phyloP scores from a whole-genome alignment of 2,888 invertebrate species.

The Netelia inedita region DNA sequence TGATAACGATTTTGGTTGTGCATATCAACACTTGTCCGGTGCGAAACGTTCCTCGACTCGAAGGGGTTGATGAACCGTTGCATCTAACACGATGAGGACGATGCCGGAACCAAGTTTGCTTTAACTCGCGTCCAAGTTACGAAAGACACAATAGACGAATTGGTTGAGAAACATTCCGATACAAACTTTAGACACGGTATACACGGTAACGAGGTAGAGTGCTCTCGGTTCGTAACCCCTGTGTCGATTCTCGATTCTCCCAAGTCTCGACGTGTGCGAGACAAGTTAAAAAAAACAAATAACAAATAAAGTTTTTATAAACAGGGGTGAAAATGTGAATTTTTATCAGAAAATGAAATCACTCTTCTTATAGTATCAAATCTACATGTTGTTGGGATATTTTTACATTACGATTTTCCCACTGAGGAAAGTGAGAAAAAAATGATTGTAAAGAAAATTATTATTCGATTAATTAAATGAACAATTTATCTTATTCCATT shows the following conservation, averaged over 20 bases:
- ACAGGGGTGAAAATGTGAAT: too few relatives aligned
- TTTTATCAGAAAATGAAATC: too few relatives aligned
- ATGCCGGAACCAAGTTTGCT: conserved; percentile 19
- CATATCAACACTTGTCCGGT: background rate
- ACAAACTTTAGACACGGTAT: conserved; percentile 4
- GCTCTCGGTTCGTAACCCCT: too few relatives aligned
- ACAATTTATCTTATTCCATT: background rate
- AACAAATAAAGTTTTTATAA: too few relatives aligned
- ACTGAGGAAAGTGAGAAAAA: too few relatives aligned
- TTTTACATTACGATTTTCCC: too few relatives aligned
- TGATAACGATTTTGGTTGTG: background rate
- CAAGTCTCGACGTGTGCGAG: too few relatives aligned
- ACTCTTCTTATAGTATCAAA: too few relatives aligned
- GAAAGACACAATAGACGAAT: conserved; percentile 23
- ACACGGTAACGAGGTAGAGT: background rate
- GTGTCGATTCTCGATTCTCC: too few relatives aligned
- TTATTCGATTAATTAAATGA: background rate
- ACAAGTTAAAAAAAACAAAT: too few relatives aligned
- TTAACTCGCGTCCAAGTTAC: conserved; percentile 25
- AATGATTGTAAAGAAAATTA: too few relatives aligned
- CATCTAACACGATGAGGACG: background rate
- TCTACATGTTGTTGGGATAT: too few relatives aligned
- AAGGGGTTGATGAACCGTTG: conserved; percentile 29
- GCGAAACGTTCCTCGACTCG: conserved; percentile 17
- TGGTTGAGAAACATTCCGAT: conserved; percentile 8